A percentile compares a stretch with the other conserved stretches of the same genome.
Evolutionary conservation across 2,113 vertebrate species (phyloP).

Genomic region (Psilopogon haemacephalus): DNA sequence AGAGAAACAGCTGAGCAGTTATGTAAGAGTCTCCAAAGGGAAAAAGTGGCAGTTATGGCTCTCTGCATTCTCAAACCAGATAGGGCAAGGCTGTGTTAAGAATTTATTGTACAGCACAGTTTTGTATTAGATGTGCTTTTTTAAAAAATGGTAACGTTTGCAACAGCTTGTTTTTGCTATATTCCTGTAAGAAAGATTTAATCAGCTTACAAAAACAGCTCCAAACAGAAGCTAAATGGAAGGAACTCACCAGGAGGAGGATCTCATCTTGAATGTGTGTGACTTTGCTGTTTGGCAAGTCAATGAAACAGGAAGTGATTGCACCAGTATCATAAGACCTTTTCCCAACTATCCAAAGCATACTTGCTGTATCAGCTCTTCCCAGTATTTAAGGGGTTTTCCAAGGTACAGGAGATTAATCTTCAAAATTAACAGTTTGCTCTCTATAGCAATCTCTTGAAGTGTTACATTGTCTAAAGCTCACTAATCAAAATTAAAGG

Average conservation of each 20-base stretch:
- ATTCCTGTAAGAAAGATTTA: neutral
- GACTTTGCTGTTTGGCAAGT: neutral
- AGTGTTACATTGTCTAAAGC: neutral
- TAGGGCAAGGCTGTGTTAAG: neutral
- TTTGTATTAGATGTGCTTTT: neutral
- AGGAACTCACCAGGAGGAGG: neutral
- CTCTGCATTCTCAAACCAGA: neutral
- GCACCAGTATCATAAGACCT: neutral
- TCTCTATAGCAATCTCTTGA: neutral
- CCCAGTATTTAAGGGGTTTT: neutral
- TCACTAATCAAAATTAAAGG: neutral
- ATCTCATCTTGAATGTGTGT: neutral
- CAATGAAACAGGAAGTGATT: neutral
- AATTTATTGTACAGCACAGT: neutral
- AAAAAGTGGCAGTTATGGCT: slow-evolving; percentile 1
- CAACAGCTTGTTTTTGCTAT: neutral
- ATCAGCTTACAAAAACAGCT: neutral
- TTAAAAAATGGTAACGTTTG: neutral
- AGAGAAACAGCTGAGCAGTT: slow-evolving; percentile 48
- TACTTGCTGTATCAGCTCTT: neutral
- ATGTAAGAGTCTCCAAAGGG: neutral
- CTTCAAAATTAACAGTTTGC: neutral
- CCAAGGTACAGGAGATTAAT: neutral
- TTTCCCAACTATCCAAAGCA: neutral
- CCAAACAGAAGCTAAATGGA: neutral